These are phyloP conservation scores for Therioaphis trifolii DNA, from an alignment of 2,888 invertebrate genomes.

Conservation along the genomic window DNA sequence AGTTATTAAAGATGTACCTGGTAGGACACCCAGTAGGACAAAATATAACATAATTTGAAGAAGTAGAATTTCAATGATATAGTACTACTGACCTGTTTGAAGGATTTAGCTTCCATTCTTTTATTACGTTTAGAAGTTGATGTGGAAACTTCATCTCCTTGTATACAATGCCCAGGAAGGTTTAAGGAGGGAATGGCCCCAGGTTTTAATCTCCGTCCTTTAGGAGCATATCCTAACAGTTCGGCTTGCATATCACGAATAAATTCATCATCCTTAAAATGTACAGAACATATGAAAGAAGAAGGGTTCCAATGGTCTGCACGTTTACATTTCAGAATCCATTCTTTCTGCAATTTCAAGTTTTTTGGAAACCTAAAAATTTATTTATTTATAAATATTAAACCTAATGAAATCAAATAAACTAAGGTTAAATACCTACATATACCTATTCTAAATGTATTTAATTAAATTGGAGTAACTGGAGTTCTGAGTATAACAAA, in stretches of 20 bases:
- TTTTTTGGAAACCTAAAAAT: constrained; percentile 39
- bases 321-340: constrained; percentile 30
- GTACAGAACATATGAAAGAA: constrained; percentile 22
- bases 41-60: constrained; percentile 4
- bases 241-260: constrained; percentile 20
- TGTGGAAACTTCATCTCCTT: constrained; percentile 33
- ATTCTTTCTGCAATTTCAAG: background rate
- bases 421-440: background rate
- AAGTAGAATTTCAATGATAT: constrained; percentile 10
- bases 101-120: constrained; percentile 42
- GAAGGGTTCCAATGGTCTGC: constrained; percentile 11
- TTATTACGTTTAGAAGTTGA: constrained; percentile 19
- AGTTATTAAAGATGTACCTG: constrained; percentile 7
- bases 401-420: constrained; percentile 9
- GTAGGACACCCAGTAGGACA: constrained; percentile 10
- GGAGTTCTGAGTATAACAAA: background rate
- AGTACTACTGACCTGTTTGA: constrained; percentile 27
- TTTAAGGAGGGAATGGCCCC: constrained; percentile 34
- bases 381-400: constrained; percentile 8
- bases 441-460: background rate
- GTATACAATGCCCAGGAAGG: constrained; percentile 14
- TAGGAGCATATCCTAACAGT: constrained; percentile 34
- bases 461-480: constrained; percentile 1
- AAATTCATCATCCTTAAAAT: constrained; percentile 18
- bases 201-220: too few relatives aligned